Evolutionary conservation across 2,797 vertebrate species (phyloP), one percentile per base, ranked within the genome.

Genomic region (Molossus molossus): DNA sequence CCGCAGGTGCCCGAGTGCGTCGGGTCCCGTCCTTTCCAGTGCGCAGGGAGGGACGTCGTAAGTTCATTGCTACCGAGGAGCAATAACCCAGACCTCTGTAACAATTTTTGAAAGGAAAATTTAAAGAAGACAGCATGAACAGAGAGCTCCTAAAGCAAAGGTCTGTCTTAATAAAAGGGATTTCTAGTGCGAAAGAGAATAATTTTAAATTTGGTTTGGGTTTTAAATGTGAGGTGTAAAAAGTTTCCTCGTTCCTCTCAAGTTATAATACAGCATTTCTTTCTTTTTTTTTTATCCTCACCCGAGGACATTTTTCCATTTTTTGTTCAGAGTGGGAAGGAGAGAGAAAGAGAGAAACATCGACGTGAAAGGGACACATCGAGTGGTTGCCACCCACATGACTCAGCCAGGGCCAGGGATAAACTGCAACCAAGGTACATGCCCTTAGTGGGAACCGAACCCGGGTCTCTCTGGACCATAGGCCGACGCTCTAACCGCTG

Each of bases 1-100:
- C 18, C 37, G 45, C 1, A 6, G 3, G 9, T 17, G 15, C 14
- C 1, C 0, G 4, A 48, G 5, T 4, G 1, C 20, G 15, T 87
- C 40, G 8, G 55, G 20, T 20, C 0, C 17, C 21, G 1, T 2
- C 33, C 25, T 37, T 33, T 67, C 45, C 57, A 0, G 2, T 3
- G 2, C 57, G 1, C 0, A 15, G 9, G 23, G 25, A 90, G 29
- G 40, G 6, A 29, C 20, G 23, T 21, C 5, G 7, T 14, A 21
- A n/a, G 4, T 45, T 57, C 67, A 6, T 67, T 62, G 40, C 9
- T 15, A 6, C 1, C 1, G 3, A 9, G 12, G 1, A 81, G 25
- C 20, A 72, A 13, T 29, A 37, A 40, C 20, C 53, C 14, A 48
- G 13, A 65, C 9, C 14, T 33, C 29, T n/a, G 3, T 12, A 48